Evolutionary conservation across 2,113 vertebrate species (phyloP), one percentile per base, ranked within the genome.

Genomic region (Indicator indicator): DNA sequence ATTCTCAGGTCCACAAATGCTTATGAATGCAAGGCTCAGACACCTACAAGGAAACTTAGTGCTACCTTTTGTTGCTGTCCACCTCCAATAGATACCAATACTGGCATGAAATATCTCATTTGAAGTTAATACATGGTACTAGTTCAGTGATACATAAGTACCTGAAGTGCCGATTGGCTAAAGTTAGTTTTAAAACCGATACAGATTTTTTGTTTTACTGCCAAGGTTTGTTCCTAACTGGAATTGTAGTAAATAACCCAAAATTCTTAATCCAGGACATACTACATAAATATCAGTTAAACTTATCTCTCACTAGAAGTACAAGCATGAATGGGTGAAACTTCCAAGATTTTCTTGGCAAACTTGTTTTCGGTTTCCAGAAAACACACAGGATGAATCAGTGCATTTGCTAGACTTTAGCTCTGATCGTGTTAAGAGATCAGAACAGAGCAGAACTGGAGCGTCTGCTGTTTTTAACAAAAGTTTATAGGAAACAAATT

Each of bases 401-500:
- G 16, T 24, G 40, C 16, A 6, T 6, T 55, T 42, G 18, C 11
- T 88, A 48, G 11, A 60, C 33, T 74, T 40, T 3, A 67, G 17
- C 4, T 44, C 44, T 55, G 40, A 18, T 21, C 0, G 0, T 17
- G 6, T 17, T 74, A 52, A 50, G 4, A 28, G 11, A 82, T 48
- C 9, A 50, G 9, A 42, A 44, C 4, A 28, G 14, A 78, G 11
- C 10, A 56, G 24, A 89, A 58, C 16, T 19, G 79, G 6, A 1
- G 5, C 44, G 7, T 55, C 38, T 88, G 7, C 42, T 86, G 23
- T 40, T 78, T 20, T 72, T 59, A 48, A 28, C 16, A 38, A 24
- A 74, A 2, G 3, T 59, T 82, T 72, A 9, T 8, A 9, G 32
- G 19, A 17, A 63, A 52, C 20, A 50, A 67, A 72, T 2, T 40